These are phyloP conservation scores for Girardinus metallicus DNA, from an alignment of 2,797 vertebrate genomes.

Conservation along the genomic window DNA sequence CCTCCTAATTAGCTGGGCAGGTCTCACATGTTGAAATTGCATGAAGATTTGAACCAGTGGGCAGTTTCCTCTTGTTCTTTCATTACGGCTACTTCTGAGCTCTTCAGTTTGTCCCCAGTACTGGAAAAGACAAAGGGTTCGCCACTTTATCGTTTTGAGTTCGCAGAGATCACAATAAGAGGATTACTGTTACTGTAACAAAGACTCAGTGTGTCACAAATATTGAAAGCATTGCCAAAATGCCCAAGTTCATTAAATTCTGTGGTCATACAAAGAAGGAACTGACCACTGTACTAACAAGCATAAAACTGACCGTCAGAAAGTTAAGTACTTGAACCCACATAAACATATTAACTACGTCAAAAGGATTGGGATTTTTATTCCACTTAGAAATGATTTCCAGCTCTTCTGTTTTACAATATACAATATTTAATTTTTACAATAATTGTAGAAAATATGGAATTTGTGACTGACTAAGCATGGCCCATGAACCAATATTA, in stretches of 20 bases:
- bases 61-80: background rate
- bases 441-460: background rate
- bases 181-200: background rate
- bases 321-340: background rate
- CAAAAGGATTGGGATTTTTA: background rate
- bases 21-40: background rate
- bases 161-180: background rate
- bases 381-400: background rate
- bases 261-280: no score
- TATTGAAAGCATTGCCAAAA: background rate
- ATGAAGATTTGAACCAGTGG: background rate
- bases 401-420: background rate
- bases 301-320: background rate
- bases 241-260: background rate
- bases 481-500: background rate
- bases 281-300: background rate
- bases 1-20: constrained; percentile 14
- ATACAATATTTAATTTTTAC: background rate
- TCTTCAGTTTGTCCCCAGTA: background rate
- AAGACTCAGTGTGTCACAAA: background rate
- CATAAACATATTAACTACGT: background rate
- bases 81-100: background rate
- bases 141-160: background rate
- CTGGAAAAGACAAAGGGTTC: background rate
- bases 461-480: background rate